Evolutionary conservation across 2,797 vertebrate species (phyloP).

Genomic region (Alosa sapidissima): DNA sequence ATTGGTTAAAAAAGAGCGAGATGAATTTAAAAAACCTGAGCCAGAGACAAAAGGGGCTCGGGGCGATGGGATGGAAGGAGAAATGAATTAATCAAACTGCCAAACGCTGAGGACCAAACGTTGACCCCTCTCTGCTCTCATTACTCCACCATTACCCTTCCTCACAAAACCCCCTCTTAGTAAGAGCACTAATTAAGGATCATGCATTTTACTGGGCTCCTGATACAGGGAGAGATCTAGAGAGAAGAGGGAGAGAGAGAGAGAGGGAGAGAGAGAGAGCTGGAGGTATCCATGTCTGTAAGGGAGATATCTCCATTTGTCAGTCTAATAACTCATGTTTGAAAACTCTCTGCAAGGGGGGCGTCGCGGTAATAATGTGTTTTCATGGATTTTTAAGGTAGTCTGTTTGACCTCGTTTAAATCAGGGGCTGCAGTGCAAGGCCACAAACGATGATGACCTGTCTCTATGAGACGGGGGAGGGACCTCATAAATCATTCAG

Average conservation of each 20-base stretch:
- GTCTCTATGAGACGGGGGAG: background rate
- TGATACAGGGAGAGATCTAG: conserved; percentile 59
- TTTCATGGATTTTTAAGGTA: conserved; percentile 74
- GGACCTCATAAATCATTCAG: conserved; percentile 22
- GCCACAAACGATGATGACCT: conserved; percentile 2
- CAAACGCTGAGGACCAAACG: conserved; percentile 80
- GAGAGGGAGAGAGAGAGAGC: background rate
- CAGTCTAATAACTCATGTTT: conserved; percentile 82
- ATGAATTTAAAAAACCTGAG: conserved; percentile 69
- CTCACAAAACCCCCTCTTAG: conserved; percentile 85
- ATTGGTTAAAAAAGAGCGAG: conserved; percentile 46
- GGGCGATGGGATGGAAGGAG: conserved; percentile 82
- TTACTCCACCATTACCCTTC: conserved; percentile 84
- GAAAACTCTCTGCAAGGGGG: conserved; percentile 75
- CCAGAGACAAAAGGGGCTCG: conserved; percentile 83
- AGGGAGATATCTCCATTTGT: conserved; percentile 80
- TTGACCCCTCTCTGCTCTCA: conserved; percentile 90
- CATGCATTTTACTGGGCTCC: conserved; percentile 68
- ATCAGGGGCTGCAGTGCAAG: background rate
- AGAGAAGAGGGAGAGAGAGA: conserved; percentile 57
- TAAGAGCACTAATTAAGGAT: conserved; percentile 92
- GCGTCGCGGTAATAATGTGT: conserved; percentile 77
- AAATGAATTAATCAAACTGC: conserved; percentile 95
- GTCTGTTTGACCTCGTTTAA: conserved; percentile 25
- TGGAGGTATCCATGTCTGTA: conserved; percentile 70